Evolutionary conservation across 2,888 invertebrate genomes (phyloP).

Genomic region (Chrysodeixis includens): DNA sequence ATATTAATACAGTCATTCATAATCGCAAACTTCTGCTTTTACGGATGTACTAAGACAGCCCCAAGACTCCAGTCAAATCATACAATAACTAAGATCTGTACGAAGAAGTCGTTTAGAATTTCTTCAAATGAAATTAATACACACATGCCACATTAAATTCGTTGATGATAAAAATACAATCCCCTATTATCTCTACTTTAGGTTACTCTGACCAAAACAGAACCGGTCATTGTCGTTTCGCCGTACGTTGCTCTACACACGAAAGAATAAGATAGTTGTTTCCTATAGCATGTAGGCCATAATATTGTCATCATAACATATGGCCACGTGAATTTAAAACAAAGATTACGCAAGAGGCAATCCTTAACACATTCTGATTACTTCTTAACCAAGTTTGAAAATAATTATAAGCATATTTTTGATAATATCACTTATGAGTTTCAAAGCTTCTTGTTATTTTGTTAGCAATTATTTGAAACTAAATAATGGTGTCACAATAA

Average conservation of each 20-base stretch:
- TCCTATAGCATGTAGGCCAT: background rate
- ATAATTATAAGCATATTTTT: too few species aligned
- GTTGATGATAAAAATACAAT: conserved; percentile 2
- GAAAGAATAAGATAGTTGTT: conserved; percentile 1
- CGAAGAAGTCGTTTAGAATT: conserved; percentile 1
- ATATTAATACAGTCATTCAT: too few species aligned
- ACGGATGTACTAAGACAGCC: background rate
- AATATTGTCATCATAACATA: background rate
- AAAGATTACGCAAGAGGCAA: background rate
- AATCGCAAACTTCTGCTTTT: too few species aligned
- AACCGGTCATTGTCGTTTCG: background rate
- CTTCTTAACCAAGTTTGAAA: too few species aligned
- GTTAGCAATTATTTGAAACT: too few species aligned
- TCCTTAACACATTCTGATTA: too few species aligned
- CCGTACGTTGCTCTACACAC: background rate
- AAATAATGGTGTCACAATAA: too few species aligned
- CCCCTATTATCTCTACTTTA: conserved; percentile 1
- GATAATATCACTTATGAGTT: too few species aligned
- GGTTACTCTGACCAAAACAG: background rate
- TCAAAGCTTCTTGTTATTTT: too few species aligned
- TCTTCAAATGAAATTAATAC: background rate
- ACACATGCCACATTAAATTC: background rate
- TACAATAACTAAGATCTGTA: background rate
- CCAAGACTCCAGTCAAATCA: background rate
- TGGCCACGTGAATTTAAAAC: background rate